These are phyloP conservation scores for Balearica regulorum DNA, from an alignment of 2,797 vertebrate species.

Conservation along the genomic window DNA sequence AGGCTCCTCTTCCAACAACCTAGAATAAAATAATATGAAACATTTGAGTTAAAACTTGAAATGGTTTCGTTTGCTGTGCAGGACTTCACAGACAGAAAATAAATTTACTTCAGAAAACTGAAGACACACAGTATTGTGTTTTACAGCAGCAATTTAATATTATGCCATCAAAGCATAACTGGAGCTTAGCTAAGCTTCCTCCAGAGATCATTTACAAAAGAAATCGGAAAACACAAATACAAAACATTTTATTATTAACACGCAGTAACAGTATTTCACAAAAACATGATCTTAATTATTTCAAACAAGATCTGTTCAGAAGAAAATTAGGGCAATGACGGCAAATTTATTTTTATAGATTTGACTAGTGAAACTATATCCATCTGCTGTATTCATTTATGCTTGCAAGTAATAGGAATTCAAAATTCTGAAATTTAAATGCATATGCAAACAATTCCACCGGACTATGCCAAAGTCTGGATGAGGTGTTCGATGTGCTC, in stretches of 20 bases:
- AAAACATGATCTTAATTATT: background rate
- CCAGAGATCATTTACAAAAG: background rate
- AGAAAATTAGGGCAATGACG: background rate
- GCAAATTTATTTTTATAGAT: background rate
- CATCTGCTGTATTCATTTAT: background rate
- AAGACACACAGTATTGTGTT: background rate
- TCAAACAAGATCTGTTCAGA: background rate
- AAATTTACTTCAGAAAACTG: background rate
- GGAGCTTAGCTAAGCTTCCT: background rate
- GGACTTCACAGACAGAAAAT: background rate
- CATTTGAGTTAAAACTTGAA: background rate
- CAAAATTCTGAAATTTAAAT: background rate
- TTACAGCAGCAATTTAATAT: background rate
- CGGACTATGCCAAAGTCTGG: background rate
- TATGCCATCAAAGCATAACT: background rate
- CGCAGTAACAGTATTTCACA: background rate
- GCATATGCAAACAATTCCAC: background rate
- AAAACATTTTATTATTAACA: background rate
- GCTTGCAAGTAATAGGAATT: background rate
- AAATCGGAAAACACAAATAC: background rate
- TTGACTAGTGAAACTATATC: background rate
- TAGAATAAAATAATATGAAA: slow-evolving; percentile 61
- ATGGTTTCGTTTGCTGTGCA: background rate
- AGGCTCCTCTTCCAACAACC: slow-evolving; percentile 98
- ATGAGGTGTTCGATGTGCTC: background rate